These are phyloP conservation scores for Holothuria scabra DNA, from an alignment of 53 echinoderm and acorn worm species.

Conservation along the genomic window DNA sequence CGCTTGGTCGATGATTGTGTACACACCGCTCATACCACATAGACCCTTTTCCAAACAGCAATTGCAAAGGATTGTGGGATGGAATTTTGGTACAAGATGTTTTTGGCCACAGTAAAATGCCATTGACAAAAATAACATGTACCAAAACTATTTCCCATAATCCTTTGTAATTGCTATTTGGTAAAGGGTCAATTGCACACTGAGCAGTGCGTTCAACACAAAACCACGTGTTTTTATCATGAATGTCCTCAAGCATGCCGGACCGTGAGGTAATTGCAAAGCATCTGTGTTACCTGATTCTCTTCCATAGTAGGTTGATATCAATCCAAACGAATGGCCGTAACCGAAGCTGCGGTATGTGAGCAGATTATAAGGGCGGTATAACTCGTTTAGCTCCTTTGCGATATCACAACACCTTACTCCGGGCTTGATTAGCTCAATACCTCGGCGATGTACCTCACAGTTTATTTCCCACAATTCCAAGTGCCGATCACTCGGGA, in stretches of 20 bases:
- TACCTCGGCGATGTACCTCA: conserved; percentile 73
- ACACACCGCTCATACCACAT: no score
- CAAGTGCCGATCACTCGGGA: conserved; percentile 67
- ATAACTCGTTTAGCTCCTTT: conserved; percentile 75
- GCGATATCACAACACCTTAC: conserved; percentile 80
- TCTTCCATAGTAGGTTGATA: conserved; percentile 84
- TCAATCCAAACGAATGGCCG: conserved; percentile 84
- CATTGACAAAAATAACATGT: no score
- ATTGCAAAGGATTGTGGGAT: no score
- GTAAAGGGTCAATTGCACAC: no score
- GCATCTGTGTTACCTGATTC: conserved; percentile 93
- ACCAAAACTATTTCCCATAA: neutral
- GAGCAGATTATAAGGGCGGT: conserved; percentile 62
- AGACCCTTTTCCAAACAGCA: no score
- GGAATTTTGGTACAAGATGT: no score
- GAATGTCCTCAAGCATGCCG: no score
- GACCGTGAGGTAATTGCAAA: no score
- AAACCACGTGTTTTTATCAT: no score
- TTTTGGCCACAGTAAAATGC: no score
- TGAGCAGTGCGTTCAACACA: no score
- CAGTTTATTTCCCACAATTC: conserved; percentile 85
- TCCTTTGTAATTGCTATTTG: neutral
- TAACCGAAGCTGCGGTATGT: conserved; percentile 90
- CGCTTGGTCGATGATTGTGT: no score
- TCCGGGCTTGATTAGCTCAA: conserved; percentile 81